A percentile compares a stretch with the other conserved stretches of the same genome.
Evolutionary conservation across 2,888 invertebrate species (phyloP).

Genomic region (Macaria liturata): DNA sequence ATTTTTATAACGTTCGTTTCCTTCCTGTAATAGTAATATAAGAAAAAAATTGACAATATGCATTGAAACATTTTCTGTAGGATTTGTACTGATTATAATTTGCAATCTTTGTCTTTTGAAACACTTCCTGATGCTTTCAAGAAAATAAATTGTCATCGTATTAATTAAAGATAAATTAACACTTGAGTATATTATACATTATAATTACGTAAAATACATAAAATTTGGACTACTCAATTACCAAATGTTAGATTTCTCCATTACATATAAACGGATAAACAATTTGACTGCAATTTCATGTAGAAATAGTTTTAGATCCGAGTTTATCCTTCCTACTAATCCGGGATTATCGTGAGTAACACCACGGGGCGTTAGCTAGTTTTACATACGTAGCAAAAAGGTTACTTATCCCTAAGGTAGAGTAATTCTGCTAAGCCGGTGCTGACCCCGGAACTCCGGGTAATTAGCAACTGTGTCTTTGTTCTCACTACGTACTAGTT

Average conservation of each 20-base stretch:
- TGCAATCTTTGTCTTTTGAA: too few relatives aligned
- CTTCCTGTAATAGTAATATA: not conserved
- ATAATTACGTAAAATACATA: too few relatives aligned
- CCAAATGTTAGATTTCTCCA: too few relatives aligned
- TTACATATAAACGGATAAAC: too few relatives aligned
- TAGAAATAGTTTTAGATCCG: not conserved
- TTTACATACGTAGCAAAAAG: constrained; percentile 10
- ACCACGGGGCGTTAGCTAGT: not conserved
- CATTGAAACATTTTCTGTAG: too few relatives aligned
- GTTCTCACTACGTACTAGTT: not conserved
- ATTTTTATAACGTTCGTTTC: constrained; percentile 12
- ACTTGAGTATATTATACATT: too few relatives aligned
- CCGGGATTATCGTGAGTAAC: not conserved
- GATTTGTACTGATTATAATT: too few relatives aligned
- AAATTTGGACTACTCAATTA: too few relatives aligned
- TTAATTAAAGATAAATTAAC: too few relatives aligned
- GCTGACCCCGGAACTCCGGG: constrained; percentile 1
- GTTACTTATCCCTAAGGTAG: constrained; percentile 7
- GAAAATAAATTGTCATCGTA: too few relatives aligned
- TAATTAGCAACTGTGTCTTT: constrained; percentile 7
- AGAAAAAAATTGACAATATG: too few relatives aligned
- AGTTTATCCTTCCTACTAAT: not conserved
- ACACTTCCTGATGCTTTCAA: too few relatives aligned
- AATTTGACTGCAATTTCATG: not conserved
- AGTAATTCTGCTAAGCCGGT: constrained; percentile 14